Base-by-base conservation (phyloP, 2,797 vertebrate genomes). In the Sarcophilus harrisii region DNA sequence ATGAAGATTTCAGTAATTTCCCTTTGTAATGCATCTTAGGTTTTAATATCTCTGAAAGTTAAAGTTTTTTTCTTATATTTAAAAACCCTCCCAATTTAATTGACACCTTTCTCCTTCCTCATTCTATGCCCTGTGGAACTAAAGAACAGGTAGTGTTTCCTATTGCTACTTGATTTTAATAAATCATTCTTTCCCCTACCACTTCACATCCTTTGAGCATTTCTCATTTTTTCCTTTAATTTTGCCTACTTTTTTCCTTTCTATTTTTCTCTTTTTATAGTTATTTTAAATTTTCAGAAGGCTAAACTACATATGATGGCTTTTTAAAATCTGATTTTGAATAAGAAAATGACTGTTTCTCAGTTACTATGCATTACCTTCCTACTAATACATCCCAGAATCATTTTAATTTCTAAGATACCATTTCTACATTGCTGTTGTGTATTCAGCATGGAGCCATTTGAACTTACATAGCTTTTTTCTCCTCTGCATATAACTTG, bases 381-480 rank as follows among this genome's bases (percentile, higher is more conserved):
- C 28, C 93, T 93, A 59, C 52, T 54, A 89, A 94, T 94, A 92
- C 55, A 94, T 92, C 58, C 0, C 1, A 81, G 27, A 81, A 66
- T 55, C 57, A 73, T 54, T 58, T 92, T n/a, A 95, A 32, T 30
- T 95, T 93, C 93, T 93, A 54, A 95, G 38, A 93, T 59, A 45
- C 12, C 54, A 57, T 4, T 13, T 57, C 52, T 45, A 81, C 92
- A 95, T 94, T 94, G 28, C 45, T 54, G 89, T 30, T 81, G 38
- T 13, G 55, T 60, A 92, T 30, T 95, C 4, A n/a, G 45, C 21
- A 38, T 90, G 89, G 52, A 49, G 45, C 87, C 24, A 52, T 10
- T 94, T 97, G n/a, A 94, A 73, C 91, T 73, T 38, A 38, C 0
- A 18, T n/a, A 73, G 66, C 18, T 38, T 73, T 73, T 66, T n/a